phyloP scores from a whole-genome alignment of 2,113 vertebrate species.

The Lipotes vexillifer region DNA sequence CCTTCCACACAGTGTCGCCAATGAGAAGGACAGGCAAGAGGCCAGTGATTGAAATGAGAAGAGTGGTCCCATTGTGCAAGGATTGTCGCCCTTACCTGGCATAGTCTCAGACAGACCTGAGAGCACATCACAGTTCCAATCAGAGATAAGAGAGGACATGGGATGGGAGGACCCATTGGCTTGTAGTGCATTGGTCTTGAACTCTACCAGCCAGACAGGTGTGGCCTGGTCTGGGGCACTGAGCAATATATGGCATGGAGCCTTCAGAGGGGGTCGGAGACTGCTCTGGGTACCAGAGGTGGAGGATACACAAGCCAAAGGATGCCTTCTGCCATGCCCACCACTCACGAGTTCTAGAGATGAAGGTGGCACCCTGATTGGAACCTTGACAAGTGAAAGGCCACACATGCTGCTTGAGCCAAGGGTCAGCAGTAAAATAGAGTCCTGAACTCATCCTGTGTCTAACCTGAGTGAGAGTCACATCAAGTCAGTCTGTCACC shows the following conservation, averaged over 20 bases:
- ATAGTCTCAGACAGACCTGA: neutral
- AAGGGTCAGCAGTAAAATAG: neutral
- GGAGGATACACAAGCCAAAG: neutral
- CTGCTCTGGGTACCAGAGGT: no score
- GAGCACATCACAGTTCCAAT: neutral
- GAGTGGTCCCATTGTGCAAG: neutral
- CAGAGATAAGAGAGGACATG: neutral
- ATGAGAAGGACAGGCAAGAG: neutral
- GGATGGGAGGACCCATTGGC: neutral
- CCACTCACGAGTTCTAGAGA: neutral
- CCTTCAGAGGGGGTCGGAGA: neutral
- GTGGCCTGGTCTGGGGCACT: neutral
- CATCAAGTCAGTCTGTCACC: neutral
- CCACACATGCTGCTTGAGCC: neutral
- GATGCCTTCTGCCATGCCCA: neutral
- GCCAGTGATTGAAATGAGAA: neutral
- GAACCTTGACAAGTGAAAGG: neutral
- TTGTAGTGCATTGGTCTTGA: neutral
- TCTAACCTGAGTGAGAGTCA: neutral
- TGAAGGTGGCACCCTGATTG: neutral
- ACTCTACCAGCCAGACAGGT: neutral
- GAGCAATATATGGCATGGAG: neutral
- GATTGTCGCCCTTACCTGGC: neutral
- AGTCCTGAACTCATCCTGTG: neutral
- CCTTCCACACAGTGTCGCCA: neutral